Percentiles rank a stretch among this genome's conserved stretches.
phyloP scores from a whole-genome alignment of 2,888 invertebrate genomes.

The Beris morrisii region DNA sequence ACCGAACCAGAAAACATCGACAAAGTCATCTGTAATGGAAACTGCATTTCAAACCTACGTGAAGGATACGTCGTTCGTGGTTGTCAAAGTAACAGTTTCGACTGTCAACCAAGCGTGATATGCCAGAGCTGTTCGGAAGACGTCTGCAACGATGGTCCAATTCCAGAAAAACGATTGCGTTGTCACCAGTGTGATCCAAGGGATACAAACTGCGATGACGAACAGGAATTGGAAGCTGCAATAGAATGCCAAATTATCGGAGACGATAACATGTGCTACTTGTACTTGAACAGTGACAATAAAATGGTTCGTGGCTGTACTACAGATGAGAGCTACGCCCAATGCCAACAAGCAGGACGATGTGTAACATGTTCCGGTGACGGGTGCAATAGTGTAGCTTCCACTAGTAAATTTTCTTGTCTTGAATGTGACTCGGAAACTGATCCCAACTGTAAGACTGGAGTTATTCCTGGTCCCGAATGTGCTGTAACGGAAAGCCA shows the following conservation, averaged over 20 bases:
- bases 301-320: conserved; percentile 41
- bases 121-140: conserved; percentile 46
- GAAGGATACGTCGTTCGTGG: conserved; percentile 45
- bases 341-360: conserved; percentile 3
- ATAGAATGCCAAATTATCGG: conserved; percentile 35
- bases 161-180: conserved; percentile 45
- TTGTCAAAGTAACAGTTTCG: conserved; percentile 40
- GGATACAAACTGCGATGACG: conserved; percentile 35
- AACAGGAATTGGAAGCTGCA: not conserved
- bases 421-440: conserved; percentile 14
- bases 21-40: conserved; percentile 9
- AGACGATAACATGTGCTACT: conserved; percentile 43
- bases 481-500: not conserved
- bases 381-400: conserved; percentile 39
- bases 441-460: conserved; percentile 1
- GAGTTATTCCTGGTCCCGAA: conserved; percentile 41
- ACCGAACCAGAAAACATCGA: conserved; percentile 2
- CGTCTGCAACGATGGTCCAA: conserved; percentile 47
- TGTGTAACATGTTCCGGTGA: conserved; percentile 25
- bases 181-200: conserved; percentile 47
- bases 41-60: conserved; percentile 15
- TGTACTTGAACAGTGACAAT: conserved; percentile 43
- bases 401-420: conserved; percentile 20
- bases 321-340: conserved; percentile 33
- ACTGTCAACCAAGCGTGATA: conserved; percentile 6